Base-by-base conservation (phyloP, 2,797 vertebrate genomes). In the Podarcis siculus region DNA sequence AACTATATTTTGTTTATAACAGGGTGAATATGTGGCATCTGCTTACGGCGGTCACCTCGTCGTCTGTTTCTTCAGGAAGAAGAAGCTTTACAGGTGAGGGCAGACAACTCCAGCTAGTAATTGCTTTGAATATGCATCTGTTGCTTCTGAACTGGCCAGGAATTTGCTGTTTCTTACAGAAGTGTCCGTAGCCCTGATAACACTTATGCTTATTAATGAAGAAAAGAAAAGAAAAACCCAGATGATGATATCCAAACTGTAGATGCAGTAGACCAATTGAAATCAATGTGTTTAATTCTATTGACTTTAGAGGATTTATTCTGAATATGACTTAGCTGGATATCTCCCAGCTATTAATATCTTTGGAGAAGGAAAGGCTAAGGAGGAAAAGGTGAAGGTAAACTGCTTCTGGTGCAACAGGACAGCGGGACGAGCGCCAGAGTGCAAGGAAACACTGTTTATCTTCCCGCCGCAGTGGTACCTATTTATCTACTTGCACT, bases 11-110 rank as follows among this genome's bases (percentile, higher is more conserved):
- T 88, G 82, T 1, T 25, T 92, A 13, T 91, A 82, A 89, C 95
- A 99, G 98, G 98, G 97, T 64, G 96, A 98, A 79, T 99, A 97
- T 83, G 96, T 99, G 76, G 98, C 96, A 25, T 97, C 98, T 37
- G 98, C 95, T 5, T 97, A 95, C 32, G 95, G 94, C 19, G 58
- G 97, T 76, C 86, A 95, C 73, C 97, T 99, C 42, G 94, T 96
- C 3, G 97, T 99, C 30, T 98, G 96, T 93, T 98, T 99, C 95
- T 98, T 99, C 94, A 98, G 97, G 96, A 98, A 94, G 92, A 97
- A 98, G 86, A 98, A 97, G 87, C 90, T 96, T 1, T 97, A 96
- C 94, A 98, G 98, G 99, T 99, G 95, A 94, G 95, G 90, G 39
- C 0, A 25, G 83, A 78, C 64, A 8, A 8, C 0, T 3, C 27